Percentiles rank a stretch among this genome's conserved stretches.
Conservation (phyloP, 2,113 vertebrate species). For the Thalassoma bifasciatum region DNA sequence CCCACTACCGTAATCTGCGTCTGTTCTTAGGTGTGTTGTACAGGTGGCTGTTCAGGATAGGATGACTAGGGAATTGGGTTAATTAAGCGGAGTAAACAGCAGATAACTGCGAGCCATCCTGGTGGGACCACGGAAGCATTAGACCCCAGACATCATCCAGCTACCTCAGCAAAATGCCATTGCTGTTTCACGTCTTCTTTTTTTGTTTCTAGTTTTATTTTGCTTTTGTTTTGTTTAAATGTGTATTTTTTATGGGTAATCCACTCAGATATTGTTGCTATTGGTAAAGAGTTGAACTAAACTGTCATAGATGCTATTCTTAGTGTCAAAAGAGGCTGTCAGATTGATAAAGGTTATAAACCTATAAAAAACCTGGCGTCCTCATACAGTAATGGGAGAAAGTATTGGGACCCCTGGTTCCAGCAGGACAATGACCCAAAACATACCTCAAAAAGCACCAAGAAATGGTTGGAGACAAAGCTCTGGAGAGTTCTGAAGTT, state of each 20-base stretch:
- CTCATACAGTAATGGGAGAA: no score
- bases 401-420: no score
- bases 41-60: conserved; percentile 76
- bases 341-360: conserved; percentile 58
- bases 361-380: no score
- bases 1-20: conserved; percentile 61
- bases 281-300: conserved; percentile 22
- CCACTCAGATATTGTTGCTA: conserved; percentile 47
- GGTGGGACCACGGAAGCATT: conserved; percentile 59
- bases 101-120: conserved; percentile 73
- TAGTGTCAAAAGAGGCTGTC: conserved; percentile 39
- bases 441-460: no score
- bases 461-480: no score
- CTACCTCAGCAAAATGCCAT: conserved; percentile 26
- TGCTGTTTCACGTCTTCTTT: neutral
- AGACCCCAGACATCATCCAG: conserved; percentile 47
- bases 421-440: no score
- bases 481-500: no score
- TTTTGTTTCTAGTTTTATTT: neutral
- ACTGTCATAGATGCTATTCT: conserved; percentile 54
- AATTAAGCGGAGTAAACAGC: conserved; percentile 83
- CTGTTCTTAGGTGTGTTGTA: conserved; percentile 80
- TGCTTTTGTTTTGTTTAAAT: neutral
- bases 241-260: conserved; percentile 35
- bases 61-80: conserved; percentile 77